Evolutionary conservation across 2,888 invertebrate species (phyloP), one percentile per base, ranked within the genome.

Genomic region (Troides oblongomaculatus): DNA sequence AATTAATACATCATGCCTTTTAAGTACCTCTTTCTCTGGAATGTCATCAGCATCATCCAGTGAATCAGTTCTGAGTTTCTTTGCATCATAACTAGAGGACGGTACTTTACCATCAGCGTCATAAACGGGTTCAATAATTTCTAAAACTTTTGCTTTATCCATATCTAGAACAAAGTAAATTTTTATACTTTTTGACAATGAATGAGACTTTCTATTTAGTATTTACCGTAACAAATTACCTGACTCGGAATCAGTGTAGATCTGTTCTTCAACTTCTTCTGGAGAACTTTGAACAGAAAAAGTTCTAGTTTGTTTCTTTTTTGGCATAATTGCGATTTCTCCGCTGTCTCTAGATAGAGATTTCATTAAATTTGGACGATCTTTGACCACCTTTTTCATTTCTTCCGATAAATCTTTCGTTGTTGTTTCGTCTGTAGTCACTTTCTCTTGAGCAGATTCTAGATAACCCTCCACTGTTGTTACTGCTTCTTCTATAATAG

Each of bases 271-370:
- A 36, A 93, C 88, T 85, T 93, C 93, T 71, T 93, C 93, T 1
- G 93, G 93, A 18, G 93, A 93, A 77, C 93, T 93, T 78, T 93
- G 93, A 4, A 93, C 93, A 1, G 93, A 93, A 71, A 92, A 93
- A 21, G 92, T 92, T 72, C 92, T 81, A 2, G 86, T 77, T 57
- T 92, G 92, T 78, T 92, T 92, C 78, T 92, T 92, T 74, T 92
- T 92, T 1, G 92, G 92, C 85, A 92, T 85, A 18, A 92, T 92
- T 5, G 88, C 81, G 69, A 90, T 85, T 79, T 92, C 92, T 10
- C 92, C 92, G 73, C 92, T 92, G 73, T 92, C 92, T 72, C 87
- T 82, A 17, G 92, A 92, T 8, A 92, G 78, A n/a, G 92, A 92
- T 75, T 92, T 92, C n/a, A 85, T 87, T 56, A 92, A 77, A 2